These are phyloP conservation scores for Morpho achilles DNA, from an alignment of 2,888 invertebrate genomes.

Conservation along the genomic window DNA sequence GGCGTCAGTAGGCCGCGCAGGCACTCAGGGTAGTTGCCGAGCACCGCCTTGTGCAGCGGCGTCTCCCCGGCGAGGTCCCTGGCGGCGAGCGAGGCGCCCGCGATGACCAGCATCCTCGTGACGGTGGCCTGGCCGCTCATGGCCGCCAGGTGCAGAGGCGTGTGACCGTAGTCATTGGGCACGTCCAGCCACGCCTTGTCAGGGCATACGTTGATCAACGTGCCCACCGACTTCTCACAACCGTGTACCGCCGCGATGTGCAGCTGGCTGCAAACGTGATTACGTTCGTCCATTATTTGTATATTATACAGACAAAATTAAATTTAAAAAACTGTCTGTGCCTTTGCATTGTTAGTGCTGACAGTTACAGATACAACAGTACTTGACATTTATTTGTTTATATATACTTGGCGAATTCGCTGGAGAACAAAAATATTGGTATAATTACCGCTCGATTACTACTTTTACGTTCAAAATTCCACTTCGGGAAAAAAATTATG, in stretches of 20 bases:
- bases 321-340: no score
- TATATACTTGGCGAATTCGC: no score
- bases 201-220: slow-evolving; percentile 88
- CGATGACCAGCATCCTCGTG: slow-evolving; percentile 86
- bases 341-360: no score
- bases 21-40: slow-evolving; percentile 83
- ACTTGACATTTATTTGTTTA: no score
- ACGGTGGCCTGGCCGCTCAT: slow-evolving; percentile 86
- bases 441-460: no score
- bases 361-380: no score
- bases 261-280: slow-evolving; percentile 80
- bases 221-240: slow-evolving; percentile 84
- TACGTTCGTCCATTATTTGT: no score
- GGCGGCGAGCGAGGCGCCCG: slow-evolving; percentile 84
- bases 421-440: no score
- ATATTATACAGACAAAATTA: no score
- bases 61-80: slow-evolving; percentile 91
- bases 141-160: slow-evolving; percentile 93
- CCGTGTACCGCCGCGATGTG: slow-evolving; percentile 91
- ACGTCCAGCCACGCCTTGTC: slow-evolving; percentile 88
- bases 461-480: no score
- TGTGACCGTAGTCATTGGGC: slow-evolving; percentile 88
- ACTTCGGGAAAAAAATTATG: no score
- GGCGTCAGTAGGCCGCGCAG: slow-evolving; percentile 86
- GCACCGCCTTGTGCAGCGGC: slow-evolving; percentile 90